phyloP scores from a whole-genome alignment of 1,140 invertebrate genomes.

The Cydia pomonella region DNA sequence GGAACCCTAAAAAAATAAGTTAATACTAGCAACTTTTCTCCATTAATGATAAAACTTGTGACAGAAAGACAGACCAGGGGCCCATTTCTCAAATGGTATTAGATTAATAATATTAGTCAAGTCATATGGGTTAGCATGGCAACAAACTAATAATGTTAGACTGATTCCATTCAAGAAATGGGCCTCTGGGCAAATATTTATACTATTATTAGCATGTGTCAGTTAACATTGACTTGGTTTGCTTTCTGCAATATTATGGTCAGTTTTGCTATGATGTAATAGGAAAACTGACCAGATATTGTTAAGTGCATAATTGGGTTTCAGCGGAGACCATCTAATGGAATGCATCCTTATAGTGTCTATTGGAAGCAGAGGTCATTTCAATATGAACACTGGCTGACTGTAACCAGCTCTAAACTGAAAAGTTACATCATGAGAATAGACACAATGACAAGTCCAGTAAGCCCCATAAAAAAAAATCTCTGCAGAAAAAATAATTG shows the following conservation, averaged over 20 bases:
- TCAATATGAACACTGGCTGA: slow-evolving; percentile 18
- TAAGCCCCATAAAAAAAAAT: background rate
- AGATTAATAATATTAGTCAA: too few relatives aligned
- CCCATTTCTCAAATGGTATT: too few relatives aligned
- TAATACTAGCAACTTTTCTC: background rate
- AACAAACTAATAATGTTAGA: too few relatives aligned
- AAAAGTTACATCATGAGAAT: background rate
- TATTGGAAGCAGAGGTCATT: slow-evolving; percentile 28
- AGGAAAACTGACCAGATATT: background rate
- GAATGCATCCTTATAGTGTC: slow-evolving; percentile 29
- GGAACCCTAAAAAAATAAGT: too few relatives aligned
- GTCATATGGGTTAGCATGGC: too few relatives aligned
- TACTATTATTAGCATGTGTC: too few relatives aligned
- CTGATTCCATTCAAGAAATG: too few relatives aligned
- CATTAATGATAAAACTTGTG: too few relatives aligned
- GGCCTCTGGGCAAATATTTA: too few relatives aligned
- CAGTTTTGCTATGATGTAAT: slow-evolving; percentile 1
- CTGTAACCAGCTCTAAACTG: background rate
- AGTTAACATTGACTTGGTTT: too few relatives aligned
- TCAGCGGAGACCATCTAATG: background rate
- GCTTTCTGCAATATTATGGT: background rate
- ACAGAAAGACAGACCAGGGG: too few relatives aligned
- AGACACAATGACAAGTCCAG: background rate
- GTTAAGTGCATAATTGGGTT: slow-evolving; percentile 17
- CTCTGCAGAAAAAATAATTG: background rate